Conservation (phyloP, 2,888 invertebrate species). For the Watsonalla binaria region DNA sequence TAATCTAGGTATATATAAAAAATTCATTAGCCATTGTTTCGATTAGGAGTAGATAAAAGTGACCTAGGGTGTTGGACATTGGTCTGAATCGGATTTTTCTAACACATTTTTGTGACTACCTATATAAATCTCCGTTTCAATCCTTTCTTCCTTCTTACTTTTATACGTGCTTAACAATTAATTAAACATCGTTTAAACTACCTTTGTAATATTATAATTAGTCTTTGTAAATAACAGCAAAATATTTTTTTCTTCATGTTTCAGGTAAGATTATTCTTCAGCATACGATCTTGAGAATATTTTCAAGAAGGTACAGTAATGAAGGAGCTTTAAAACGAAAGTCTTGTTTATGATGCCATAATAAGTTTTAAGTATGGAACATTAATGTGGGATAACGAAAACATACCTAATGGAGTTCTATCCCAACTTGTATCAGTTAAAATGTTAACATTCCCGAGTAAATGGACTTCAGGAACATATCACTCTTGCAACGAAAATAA, state of each 20-base stretch:
- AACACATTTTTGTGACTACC: too few species aligned
- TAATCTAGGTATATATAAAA: too few species aligned
- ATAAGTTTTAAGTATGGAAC: conserved; percentile 12
- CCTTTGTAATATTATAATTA: too few species aligned
- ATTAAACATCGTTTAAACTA: too few species aligned
- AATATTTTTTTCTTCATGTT: conserved; percentile 19
- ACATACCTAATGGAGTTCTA: neutral
- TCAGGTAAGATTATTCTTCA: conserved; percentile 29
- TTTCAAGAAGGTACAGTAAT: conserved; percentile 25
- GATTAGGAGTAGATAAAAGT: too few species aligned
- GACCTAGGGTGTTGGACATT: too few species aligned
- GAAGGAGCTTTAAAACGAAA: conserved; percentile 25
- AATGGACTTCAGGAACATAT: too few species aligned
- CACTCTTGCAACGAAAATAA: too few species aligned
- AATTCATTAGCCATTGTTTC: too few species aligned
- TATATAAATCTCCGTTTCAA: too few species aligned
- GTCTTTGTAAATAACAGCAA: conserved; percentile 14
- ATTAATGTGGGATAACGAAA: neutral
- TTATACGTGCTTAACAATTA: conserved; percentile 26
- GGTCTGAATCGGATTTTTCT: too few species aligned
- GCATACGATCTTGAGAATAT: neutral
- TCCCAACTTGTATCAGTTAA: neutral
- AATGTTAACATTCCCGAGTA: too few species aligned
- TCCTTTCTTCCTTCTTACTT: conserved; percentile 5
- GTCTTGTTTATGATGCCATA: conserved; percentile 22